These are phyloP conservation scores for Drosophila siamana DNA, from an alignment of 2,888 invertebrate genomes.

Conservation along the genomic window DNA sequence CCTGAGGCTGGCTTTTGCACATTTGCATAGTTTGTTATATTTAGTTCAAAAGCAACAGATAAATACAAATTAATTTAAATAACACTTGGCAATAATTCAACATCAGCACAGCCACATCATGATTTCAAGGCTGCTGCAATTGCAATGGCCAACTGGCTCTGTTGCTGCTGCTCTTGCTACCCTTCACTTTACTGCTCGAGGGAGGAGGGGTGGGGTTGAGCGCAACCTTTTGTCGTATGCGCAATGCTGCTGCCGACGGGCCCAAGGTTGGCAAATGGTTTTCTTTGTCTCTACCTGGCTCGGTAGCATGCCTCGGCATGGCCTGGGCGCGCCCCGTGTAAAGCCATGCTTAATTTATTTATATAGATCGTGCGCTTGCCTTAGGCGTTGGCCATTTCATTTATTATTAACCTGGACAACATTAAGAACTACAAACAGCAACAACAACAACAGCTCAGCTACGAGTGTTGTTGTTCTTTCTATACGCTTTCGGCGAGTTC, in stretches of 20 bases:
- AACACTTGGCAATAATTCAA: slow-evolving; percentile 74
- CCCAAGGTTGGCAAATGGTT: slow-evolving; percentile 71
- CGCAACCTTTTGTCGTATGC: slow-evolving; percentile 39
- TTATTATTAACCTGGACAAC: slow-evolving; percentile 56
- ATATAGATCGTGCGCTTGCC: slow-evolving; percentile 78
- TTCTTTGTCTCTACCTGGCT: slow-evolving; percentile 69
- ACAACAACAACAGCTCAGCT: slow-evolving; percentile 12
- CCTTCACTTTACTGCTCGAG: slow-evolving; percentile 68
- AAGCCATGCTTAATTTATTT: slow-evolving; percentile 69
- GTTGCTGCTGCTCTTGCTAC: slow-evolving; percentile 35
- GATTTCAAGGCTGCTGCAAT: slow-evolving; percentile 69
- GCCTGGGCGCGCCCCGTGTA: slow-evolving; percentile 68
- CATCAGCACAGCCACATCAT: slow-evolving; percentile 39
- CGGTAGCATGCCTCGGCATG: slow-evolving; percentile 28
- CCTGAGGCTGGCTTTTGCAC: slow-evolving; percentile 59
- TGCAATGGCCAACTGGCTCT: slow-evolving; percentile 60
- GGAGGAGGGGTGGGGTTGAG: slow-evolving; percentile 1
- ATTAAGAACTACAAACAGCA: slow-evolving; percentile 28
- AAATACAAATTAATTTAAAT: slow-evolving; percentile 79
- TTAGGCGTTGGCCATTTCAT: slow-evolving; percentile 78
- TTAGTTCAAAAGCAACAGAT: slow-evolving; percentile 63
- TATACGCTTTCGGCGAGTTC: slow-evolving; percentile 48
- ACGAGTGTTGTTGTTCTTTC: slow-evolving; percentile 20
- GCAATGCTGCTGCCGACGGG: slow-evolving; percentile 28
- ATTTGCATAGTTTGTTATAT: slow-evolving; percentile 79